Base-by-base conservation (phyloP, 2,888 invertebrate species). In the Aleiodes testaceus region DNA sequence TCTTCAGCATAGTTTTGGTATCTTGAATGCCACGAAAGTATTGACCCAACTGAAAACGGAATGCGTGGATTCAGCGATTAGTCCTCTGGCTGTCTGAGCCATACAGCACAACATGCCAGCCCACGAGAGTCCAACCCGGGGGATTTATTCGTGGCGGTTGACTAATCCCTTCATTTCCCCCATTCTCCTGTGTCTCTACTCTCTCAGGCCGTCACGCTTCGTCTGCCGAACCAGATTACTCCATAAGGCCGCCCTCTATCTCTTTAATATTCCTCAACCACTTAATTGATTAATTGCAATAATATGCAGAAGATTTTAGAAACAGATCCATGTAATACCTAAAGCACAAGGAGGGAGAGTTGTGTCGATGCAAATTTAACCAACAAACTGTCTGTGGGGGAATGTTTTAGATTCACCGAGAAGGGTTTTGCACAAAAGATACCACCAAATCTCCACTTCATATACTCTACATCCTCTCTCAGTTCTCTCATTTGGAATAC, bases 111-210 rank as follows among this genome's bases (percentile, higher is more conserved):
- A 18, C 26, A 45, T 55, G 47, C 18, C 45, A 16, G 36, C 26
- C 49, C 22, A 59, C 16, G 49, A 45, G 50, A 22, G 52, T 55
- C 67, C 47, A 66, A 76, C 77, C 70, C 70, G 72, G 72, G 78
- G 82, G 81, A 84, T 84, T 84, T 83, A 84, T 82, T 79, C 80
- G 80, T 79, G 76, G 78, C 79, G 79, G 78, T 80, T 77, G 80
- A 82, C 80, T 83, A 83, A 83, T 81, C 81, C 82, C 76, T 81
- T 79, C 75, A 59, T 59, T 59, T 59, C 59, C 36, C 36, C 59
- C 42, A 16, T 59, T 18, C 73, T 72, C 75, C 59, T 69, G 36
- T 7, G 36, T 36, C 7, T 26, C 26, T 26, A 5, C 26, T 36
- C 36, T 36, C 36, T 26, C 26, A 26, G 9, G 7, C 73, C 69